Percentiles rank a stretch among this genome's conserved stretches.
Evolutionary conservation across 2,797 vertebrate species (phyloP).

Genomic region (Sebastes elongatus): DNA sequence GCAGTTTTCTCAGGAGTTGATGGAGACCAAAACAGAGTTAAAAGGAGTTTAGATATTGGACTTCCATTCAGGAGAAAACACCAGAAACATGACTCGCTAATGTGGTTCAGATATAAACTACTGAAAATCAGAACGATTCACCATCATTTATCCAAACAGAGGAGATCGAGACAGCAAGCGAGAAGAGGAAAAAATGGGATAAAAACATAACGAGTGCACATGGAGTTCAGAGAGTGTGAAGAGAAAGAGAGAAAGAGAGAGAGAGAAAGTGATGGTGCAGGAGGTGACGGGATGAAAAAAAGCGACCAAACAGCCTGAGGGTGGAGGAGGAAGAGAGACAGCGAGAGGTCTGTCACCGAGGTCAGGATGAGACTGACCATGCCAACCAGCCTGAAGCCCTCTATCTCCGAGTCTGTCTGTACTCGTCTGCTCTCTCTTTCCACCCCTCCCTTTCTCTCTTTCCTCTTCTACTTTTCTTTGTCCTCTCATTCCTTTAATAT

Average conservation of each 20-base stretch:
- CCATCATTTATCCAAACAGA: conserved; percentile 10
- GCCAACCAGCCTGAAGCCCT: conserved; percentile 31
- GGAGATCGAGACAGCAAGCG: background rate
- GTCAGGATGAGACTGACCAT: conserved; percentile 46
- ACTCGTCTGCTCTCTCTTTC: background rate
- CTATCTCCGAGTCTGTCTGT: conserved; percentile 1
- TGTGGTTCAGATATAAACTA: background rate
- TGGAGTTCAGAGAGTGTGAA: conserved; percentile 16
- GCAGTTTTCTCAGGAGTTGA: background rate
- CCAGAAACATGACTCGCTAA: background rate
- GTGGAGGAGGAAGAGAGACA: conserved; percentile 43
- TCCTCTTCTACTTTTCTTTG: background rate
- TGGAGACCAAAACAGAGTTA: background rate
- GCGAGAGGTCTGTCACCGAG: conserved; percentile 45
- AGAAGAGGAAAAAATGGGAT: background rate
- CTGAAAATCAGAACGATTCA: background rate
- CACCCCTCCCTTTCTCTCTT: background rate
- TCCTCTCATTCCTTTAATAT: background rate
- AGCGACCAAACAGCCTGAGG: conserved; percentile 51
- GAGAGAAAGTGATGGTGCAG: conserved; percentile 18
- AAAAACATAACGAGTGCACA: conserved; percentile 32
- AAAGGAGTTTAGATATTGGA: background rate
- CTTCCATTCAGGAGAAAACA: background rate
- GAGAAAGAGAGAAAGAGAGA: background rate
- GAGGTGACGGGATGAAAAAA: background rate